Percentiles rank a stretch among this genome's conserved stretches.
Conservation (phyloP, 2,113 vertebrate genomes). For the Coptodon bakossiorum region DNA sequence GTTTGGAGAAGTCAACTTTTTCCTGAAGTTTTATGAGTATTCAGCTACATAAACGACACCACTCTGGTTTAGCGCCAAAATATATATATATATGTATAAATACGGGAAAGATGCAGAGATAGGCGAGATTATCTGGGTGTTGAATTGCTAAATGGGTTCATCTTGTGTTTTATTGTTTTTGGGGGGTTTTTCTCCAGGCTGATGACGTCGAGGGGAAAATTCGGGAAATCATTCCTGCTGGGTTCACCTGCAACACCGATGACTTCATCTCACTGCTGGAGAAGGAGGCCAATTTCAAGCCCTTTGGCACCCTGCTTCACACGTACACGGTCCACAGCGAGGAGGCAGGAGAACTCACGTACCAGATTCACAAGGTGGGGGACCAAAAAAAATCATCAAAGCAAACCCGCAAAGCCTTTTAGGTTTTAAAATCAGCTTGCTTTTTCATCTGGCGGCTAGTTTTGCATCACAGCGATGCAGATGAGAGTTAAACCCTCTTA, state of each 20-base stretch:
- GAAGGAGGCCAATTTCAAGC: slow-evolving; percentile 94
- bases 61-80: not conserved
- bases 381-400: not conserved
- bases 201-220: slow-evolving; percentile 94
- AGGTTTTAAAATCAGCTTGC: not conserved
- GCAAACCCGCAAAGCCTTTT: not conserved
- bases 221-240: slow-evolving; percentile 86
- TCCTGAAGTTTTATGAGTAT: not conserved
- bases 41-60: not conserved
- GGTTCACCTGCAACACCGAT: slow-evolving; percentile 87
- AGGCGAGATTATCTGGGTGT: not conserved
- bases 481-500: not conserved
- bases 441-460: not conserved
- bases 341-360: slow-evolving; percentile 86
- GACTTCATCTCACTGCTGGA: slow-evolving; percentile 92
- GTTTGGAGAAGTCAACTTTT: not conserved
- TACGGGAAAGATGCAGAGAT: not conserved
- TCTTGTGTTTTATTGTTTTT: not conserved
- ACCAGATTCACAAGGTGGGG: slow-evolving; percentile 92
- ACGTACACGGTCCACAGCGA: slow-evolving; percentile 86
- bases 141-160: not conserved
- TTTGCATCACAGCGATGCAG: not conserved
- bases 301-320: slow-evolving; percentile 88
- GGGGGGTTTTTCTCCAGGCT: slow-evolving; percentile 52
- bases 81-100: not conserved